Conservation (phyloP, 2,113 vertebrate species). For the Lagenorhynchus albirostris region DNA sequence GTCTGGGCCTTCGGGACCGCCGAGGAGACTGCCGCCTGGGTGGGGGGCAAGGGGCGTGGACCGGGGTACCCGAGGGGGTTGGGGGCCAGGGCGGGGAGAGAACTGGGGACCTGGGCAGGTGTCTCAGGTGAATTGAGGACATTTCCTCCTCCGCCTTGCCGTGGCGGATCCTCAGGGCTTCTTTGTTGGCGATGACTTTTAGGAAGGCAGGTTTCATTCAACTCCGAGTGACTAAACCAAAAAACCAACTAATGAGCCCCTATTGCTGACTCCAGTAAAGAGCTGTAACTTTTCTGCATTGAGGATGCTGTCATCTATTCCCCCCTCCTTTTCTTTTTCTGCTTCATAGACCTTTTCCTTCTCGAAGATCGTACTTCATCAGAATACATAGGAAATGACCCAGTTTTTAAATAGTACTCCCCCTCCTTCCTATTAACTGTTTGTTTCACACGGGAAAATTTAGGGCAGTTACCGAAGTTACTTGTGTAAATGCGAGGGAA, state of each 20-base stretch:
- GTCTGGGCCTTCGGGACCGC: neutral
- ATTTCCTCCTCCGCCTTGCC: neutral
- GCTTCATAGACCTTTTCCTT: neutral
- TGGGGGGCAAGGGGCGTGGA: neutral
- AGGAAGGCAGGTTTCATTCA: neutral
- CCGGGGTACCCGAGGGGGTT: neutral
- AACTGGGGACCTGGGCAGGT: conserved; percentile 20
- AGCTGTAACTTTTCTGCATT: neutral
- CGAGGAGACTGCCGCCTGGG: neutral
- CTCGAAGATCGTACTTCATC: neutral
- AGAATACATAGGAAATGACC: conserved; percentile 45
- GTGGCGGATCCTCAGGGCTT: neutral
- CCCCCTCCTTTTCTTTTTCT: neutral
- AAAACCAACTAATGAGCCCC: neutral
- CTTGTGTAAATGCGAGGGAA: neutral
- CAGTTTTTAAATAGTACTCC: conserved; percentile 6
- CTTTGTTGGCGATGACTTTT: neutral
- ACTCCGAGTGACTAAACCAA: neutral
- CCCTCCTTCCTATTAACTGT: neutral
- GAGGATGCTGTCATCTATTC: neutral
- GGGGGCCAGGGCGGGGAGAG: neutral
- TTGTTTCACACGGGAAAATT: conserved; percentile 35
- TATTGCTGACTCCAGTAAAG: neutral
- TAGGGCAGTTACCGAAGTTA: neutral
- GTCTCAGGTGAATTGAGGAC: conserved; percentile 49